Evolutionary conservation across 1,140 invertebrate species (phyloP), one percentile per base, ranked within the genome.

Genomic region (Megalopta genalis): DNA sequence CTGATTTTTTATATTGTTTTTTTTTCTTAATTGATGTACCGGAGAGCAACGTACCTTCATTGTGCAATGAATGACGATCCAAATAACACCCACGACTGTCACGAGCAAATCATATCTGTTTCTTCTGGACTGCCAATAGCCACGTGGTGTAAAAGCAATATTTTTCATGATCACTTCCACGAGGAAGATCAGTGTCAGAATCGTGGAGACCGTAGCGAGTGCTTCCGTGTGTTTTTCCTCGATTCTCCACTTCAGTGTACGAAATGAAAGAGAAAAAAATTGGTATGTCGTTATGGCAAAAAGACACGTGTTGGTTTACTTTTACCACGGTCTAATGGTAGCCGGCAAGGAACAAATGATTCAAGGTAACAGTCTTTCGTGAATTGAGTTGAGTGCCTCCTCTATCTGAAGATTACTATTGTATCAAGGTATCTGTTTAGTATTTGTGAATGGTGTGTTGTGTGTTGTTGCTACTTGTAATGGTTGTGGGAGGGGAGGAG

Each of bases 71-170:
- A 99, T 95, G 86, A 98, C 95, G 72, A 99, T 98, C 99, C 99
- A 99, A 80, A 99, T 95, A 72, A 99, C 97, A 42, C 99, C 99
- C 63, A 99, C 95, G 66, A 99, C 95, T 32, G 99, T 99, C 57
- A 99, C 99, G 76, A 99, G 96, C 65, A 99, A 95, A 94, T 99
- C 99, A 93, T 99, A 99, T 89, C 99, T 95, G 94, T 99, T 99
- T 86, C 99, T 95, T 87, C 98, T 94, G 73, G 98, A 99, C 91
- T 99, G 99, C 97, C 99, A 99, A 93, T 99, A 99, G 62, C 99
- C 99, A 81, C 97, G 95, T 75, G 98, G 97, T 49, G 98, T 99
- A 93, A 99, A 99, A n/a, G 99, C 99, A 77, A 99, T 97, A 90
- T 98, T 98, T 94, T 99, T 99, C 96, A 99, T 98, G 23, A 99